Percentiles rank a stretch among this genome's conserved stretches.
Conservation (phyloP, 1,140 invertebrate species). For the Magallana gigas region DNA sequence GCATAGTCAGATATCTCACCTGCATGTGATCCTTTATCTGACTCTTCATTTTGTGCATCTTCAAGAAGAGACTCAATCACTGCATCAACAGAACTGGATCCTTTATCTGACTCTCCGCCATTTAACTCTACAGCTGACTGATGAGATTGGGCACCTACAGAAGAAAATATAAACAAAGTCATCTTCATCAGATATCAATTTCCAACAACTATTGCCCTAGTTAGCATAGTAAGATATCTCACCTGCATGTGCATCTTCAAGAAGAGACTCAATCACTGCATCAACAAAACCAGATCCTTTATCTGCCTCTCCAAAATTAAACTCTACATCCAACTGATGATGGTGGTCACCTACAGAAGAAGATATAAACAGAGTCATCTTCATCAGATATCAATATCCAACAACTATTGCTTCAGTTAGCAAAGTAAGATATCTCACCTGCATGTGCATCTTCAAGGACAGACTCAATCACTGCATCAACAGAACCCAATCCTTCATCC, state of each 20-base stretch:
- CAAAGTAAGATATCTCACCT: constrained; percentile 10
- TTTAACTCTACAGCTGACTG: not conserved
- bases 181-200: no score
- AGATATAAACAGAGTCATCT: constrained; percentile 17
- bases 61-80: not conserved
- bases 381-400: constrained; percentile 8
- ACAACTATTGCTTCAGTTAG: not conserved
- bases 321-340: constrained; percentile 5
- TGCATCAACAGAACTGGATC: constrained; percentile 19
- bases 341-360: constrained; percentile 18
- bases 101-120: not conserved
- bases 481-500: not conserved
- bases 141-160: not conserved
- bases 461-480: constrained; percentile 3
- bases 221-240: no score
- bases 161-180: not conserved
- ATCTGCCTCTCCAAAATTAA: not conserved
- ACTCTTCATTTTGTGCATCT: not conserved
- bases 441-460: constrained; percentile 2
- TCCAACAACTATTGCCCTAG: no score
- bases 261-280: no score
- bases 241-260: no score
- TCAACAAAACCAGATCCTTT: no score
- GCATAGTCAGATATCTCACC: constrained; percentile 18
- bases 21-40: not conserved